Conservation (phyloP, 2,797 vertebrate species). For the Acanthopagrus latus region DNA sequence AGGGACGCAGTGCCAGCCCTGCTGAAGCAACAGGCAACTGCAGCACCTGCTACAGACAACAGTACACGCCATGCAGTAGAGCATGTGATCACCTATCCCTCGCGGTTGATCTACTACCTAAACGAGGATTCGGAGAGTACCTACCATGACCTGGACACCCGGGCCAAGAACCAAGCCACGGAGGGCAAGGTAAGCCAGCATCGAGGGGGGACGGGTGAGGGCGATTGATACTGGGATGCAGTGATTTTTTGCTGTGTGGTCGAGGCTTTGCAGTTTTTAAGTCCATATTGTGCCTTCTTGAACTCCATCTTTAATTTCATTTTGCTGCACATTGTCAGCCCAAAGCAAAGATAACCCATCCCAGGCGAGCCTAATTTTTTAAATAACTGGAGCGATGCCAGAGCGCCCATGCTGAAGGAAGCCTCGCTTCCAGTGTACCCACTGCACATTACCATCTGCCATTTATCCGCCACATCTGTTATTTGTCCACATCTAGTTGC, state of each 20-base stretch:
- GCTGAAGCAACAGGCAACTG: slow-evolving; percentile 85
- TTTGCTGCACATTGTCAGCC: background rate
- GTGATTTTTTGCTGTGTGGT: slow-evolving; percentile 12
- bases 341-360: slow-evolving; percentile 3
- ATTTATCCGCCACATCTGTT: slow-evolving; percentile 52
- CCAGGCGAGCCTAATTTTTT: slow-evolving; percentile 15
- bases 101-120: slow-evolving; percentile 95
- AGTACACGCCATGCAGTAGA: slow-evolving; percentile 85
- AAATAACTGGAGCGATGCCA: slow-evolving; percentile 32
- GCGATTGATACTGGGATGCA: background rate
- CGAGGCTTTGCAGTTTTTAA: slow-evolving; percentile 5
- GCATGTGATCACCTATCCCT: slow-evolving; percentile 93
- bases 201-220: background rate
- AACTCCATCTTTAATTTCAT: background rate
- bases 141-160: slow-evolving; percentile 95
- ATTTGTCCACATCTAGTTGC: slow-evolving; percentile 18
- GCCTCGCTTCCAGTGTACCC: slow-evolving; percentile 31
- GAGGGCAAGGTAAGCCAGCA: slow-evolving; percentile 88
- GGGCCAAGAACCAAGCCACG: slow-evolving; percentile 89
- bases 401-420: slow-evolving; percentile 22
- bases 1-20: slow-evolving; percentile 78
- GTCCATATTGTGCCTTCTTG: background rate
- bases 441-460: slow-evolving; percentile 52
- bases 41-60: slow-evolving; percentile 83
- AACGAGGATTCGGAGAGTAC: slow-evolving; percentile 96